Percentiles rank a stretch among this genome's conserved stretches.
Conservation (phyloP, 2,113 vertebrate species). For the Engystomops pustulosus region DNA sequence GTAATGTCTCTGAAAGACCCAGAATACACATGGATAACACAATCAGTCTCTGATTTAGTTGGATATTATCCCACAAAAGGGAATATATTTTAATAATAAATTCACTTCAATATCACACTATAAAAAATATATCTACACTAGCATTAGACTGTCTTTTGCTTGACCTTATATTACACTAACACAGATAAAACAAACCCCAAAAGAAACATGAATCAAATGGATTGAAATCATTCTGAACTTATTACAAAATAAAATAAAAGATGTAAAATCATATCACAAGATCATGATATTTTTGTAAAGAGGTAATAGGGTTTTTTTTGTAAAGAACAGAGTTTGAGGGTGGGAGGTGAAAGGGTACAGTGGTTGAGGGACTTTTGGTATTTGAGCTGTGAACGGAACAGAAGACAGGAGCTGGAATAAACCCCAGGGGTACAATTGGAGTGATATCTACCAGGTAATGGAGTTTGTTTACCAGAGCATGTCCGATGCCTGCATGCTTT, state of each 20-base stretch:
- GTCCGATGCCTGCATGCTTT: slow-evolving; percentile 98
- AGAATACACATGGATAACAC: slow-evolving; percentile 56
- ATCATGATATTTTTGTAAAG: slow-evolving; percentile 21
- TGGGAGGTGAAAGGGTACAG: slow-evolving; percentile 50
- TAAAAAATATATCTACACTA: too few species aligned
- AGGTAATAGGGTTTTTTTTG: slow-evolving; percentile 13
- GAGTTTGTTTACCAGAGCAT: slow-evolving; percentile 99
- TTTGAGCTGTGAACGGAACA: slow-evolving; percentile 60
- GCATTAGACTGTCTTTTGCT: too few species aligned
- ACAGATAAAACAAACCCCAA: slow-evolving; percentile 33
- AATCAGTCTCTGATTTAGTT: background rate
- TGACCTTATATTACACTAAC: slow-evolving; percentile 12
- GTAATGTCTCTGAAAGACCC: background rate
- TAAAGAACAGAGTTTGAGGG: slow-evolving; percentile 46
- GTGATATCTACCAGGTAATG: slow-evolving; percentile 99
- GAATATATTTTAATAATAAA: too few species aligned
- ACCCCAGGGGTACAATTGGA: slow-evolving; percentile 85
- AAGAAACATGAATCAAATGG: slow-evolving; percentile 35
- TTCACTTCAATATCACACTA: too few species aligned
- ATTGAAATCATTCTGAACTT: slow-evolving; percentile 9
- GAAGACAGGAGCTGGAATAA: slow-evolving; percentile 83
- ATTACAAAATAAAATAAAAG: slow-evolving; percentile 65
- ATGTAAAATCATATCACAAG: slow-evolving; percentile 59
- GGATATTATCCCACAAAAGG: background rate
- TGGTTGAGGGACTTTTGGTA: slow-evolving; percentile 50